Percentiles rank a stretch among this genome's conserved stretches.
These are phyloP conservation scores for Centruroides sculpturatus DNA, from an alignment of 1,140 invertebrate species.

Conservation along the genomic window DNA sequence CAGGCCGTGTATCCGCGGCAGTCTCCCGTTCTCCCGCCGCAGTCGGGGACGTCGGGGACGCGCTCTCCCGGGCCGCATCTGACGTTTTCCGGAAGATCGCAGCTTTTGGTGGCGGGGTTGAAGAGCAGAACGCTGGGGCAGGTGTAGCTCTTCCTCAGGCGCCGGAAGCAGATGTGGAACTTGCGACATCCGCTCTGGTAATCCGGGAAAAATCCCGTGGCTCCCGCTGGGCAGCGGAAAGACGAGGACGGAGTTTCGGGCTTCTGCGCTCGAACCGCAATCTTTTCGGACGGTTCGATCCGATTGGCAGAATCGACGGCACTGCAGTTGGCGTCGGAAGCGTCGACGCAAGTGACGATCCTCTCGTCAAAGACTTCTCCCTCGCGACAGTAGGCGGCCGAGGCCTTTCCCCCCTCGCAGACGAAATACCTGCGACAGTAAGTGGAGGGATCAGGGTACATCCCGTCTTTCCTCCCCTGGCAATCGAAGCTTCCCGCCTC, in stretches of 20 bases:
- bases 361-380: constrained; percentile 4
- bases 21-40: not conserved
- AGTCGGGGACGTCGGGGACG: not conserved
- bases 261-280: not conserved
- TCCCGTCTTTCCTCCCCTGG: constrained; percentile 3
- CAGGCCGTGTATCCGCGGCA: not conserved
- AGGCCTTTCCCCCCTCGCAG: constrained; percentile 9
- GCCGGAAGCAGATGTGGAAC: constrained; percentile 14
- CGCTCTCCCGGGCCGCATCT: constrained; percentile 5
- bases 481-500: not conserved
- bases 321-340: not conserved
- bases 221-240: not conserved
- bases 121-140: constrained; percentile 13
- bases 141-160: constrained; percentile 9
- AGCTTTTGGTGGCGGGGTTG: constrained; percentile 12
- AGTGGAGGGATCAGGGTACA: constrained; percentile 8
- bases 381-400: constrained; percentile 9
- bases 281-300: not conserved
- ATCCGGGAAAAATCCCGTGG: constrained; percentile 13
- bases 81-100: constrained; percentile 14
- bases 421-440: constrained; percentile 11
- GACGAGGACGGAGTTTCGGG: not conserved
- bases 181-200: constrained; percentile 9
- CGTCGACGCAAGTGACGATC: constrained; percentile 10
- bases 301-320: not conserved